Base-by-base conservation (phyloP, 2,888 invertebrate species). In the Hirudinaria manillensis region DNA sequence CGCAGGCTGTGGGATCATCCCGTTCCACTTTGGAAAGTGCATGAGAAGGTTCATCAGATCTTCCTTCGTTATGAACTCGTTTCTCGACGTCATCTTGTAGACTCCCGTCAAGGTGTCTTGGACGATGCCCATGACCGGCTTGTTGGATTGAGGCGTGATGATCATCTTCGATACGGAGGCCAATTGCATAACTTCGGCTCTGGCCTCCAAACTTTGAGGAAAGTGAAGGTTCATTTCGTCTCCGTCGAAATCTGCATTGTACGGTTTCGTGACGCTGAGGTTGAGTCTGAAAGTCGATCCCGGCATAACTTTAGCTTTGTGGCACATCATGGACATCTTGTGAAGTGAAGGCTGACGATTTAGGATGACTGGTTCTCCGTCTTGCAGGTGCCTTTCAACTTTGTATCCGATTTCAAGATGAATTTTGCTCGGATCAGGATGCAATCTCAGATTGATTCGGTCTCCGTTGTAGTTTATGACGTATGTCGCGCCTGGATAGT, bases 281-380 rank as follows among this genome's bases (percentile, higher is more conserved):
- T 99, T 99, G 92, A 99, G 93, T 77, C 99, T 92, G 87, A 99
- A 99, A 79, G 99, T 99, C 68, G 98, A 99, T 98, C 99, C 99
- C 0, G 99, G 99, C 76, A 99, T 87, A 13, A 99, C 95, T 82
- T 88, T 87, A 38, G 88, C 88, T 78, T 86, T 83, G 87, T 99
- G 99, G 78, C 99, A 98, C 99, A 99, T 99, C 99, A 99, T 99
- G 91, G 94, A 94, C 99, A 99, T 99, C 87, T 99, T 99, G 87
- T 99, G 99, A 6, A 99, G 89, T 1, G 99, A 99, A 0, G 99
- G 99, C 85, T 99, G 99, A 79, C 99, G 92, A 87, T 99, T 99
- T 89, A 99, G 99, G 80, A 99, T 95, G 27, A 99, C 94, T 79
- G 96, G 89, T 87, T 99, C 99, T 77, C 96, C 97, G 85, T 99